Percentiles rank a stretch among this genome's conserved stretches.
These are phyloP conservation scores for Drosophila arizonae DNA, from an alignment of 1,140 invertebrate genomes.

Conservation along the genomic window DNA sequence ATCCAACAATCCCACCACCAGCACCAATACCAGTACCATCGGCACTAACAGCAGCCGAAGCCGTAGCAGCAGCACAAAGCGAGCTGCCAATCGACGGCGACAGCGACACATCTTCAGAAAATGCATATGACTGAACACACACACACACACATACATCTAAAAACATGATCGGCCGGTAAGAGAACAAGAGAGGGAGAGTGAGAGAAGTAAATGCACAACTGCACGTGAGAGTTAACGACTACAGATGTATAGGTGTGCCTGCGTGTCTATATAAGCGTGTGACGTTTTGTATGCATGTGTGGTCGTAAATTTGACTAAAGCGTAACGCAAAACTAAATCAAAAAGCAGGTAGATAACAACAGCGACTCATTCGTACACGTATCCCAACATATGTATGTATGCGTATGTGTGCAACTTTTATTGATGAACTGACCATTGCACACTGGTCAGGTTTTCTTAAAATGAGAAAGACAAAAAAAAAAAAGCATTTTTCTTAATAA, in stretches of 20 bases:
- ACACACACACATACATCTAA: conserved; percentile 10
- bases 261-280: conserved; percentile 4
- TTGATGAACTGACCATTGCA: conserved; percentile 62
- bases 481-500: conserved; percentile 47
- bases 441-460: conserved; percentile 45
- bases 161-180: conserved; percentile 49
- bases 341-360: conserved; percentile 61
- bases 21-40: conserved; percentile 2
- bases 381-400: conserved; percentile 20
- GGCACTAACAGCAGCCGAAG: conserved; percentile 10
- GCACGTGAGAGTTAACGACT: conserved; percentile 42
- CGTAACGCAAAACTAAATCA: conserved; percentile 70
- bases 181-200: conserved; percentile 18
- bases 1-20: conserved; percentile 52
- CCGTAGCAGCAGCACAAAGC: conserved; percentile 26
- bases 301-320: conserved; percentile 74
- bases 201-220: conserved; percentile 30
- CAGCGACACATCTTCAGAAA: conserved; percentile 72
- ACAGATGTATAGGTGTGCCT: not conserved
- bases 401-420: conserved; percentile 28
- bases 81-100: conserved; percentile 60
- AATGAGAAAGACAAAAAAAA: conserved; percentile 22
- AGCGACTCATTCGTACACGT: conserved; percentile 46
- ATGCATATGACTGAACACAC: conserved; percentile 53
- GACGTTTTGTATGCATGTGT: conserved; percentile 47